Base-by-base conservation (phyloP, 2,113 vertebrate species). In the Caracal caracal region DNA sequence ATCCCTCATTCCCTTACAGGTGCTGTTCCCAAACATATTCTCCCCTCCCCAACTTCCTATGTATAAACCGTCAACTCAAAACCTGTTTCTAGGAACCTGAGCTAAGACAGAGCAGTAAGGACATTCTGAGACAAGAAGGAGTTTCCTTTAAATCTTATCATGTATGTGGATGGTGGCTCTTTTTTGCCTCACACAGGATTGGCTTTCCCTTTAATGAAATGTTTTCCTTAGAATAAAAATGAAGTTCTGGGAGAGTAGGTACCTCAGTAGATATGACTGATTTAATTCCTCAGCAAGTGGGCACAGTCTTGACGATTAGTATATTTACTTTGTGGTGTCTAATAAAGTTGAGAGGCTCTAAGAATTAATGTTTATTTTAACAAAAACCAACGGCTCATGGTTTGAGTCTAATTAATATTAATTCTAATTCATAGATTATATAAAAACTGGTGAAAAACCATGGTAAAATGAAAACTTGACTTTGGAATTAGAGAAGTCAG, bases 301-400 rank as follows among this genome's bases (percentile, higher is more conserved):
- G 28, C 53, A 35, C 26, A 86, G 63, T 47, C 63, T 84, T 68
- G 22, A 92, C 37, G 19, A 75, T 89, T 93, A 75, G 26, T 35
- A 82, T 85, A 5, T 94, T 81, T 85, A 79, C 56, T 95, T 95
- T 43, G 33, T 93, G 87, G 73, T 35, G 61, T 95, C 78, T 97
- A 91, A 92, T 97, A 80, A 92, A 89, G 35, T 94, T 97, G 93
- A 92, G 47, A 93, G 66, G 65, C 22, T 81, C 37, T 65, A 65
- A 79, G 71, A 85, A 97, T 87, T 96, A 76, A 94, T 81, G 37
- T 43, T 43, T 76, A 83, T 85, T 85, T 96, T 75, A 94, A 97
- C 4, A 43, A 87, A 87, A 97, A 88, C 5, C 22, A 73, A 9
- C 59, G 3, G 4, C 9, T 76, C 28, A 78, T 89, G 11, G 8